These are phyloP conservation scores for Aphidius gifuensis DNA, from an alignment of 1,140 invertebrate species.

Conservation along the genomic window DNA sequence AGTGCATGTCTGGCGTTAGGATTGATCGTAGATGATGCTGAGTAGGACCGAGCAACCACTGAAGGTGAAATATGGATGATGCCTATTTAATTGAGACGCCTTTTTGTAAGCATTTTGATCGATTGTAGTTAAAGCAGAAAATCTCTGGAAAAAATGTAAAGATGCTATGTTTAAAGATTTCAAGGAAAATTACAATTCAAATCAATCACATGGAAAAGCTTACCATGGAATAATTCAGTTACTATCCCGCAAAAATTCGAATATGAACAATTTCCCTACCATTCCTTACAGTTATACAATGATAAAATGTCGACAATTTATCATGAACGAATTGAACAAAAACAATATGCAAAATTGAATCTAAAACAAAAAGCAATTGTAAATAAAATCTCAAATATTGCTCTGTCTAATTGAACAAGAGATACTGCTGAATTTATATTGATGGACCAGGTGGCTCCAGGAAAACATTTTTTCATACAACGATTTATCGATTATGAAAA, in stretches of 20 bases:
- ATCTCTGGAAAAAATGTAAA: conserved; percentile 22
- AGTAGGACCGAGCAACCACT: conserved; percentile 31
- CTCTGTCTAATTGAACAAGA: not conserved
- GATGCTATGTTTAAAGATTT: conserved; percentile 20
- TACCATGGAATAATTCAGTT: conserved; percentile 17
- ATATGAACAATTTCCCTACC: conserved; percentile 9
- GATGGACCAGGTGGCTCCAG: not conserved
- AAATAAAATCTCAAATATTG: conserved; percentile 4
- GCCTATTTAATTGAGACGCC: conserved; percentile 18
- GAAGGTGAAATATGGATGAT: conserved; percentile 21
- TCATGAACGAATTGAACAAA: conserved; percentile 3
- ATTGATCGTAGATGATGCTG: conserved; percentile 40
- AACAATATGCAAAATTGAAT: conserved; percentile 19
- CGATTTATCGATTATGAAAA: conserved; percentile 20
- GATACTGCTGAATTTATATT: conserved; percentile 18
- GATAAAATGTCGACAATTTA: conserved; percentile 7
- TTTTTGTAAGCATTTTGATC: conserved; percentile 23
- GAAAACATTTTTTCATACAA: conserved; percentile 10
- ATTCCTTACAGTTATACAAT: no score
- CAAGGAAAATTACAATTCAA: not conserved
- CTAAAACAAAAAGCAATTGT: conserved; percentile 17
- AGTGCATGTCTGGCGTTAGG: conserved; percentile 35
- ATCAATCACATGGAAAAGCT: conserved; percentile 13
- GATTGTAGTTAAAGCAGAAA: conserved; percentile 15
- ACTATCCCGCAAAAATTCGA: conserved; percentile 8